These are phyloP conservation scores for Typhlomys cinereus DNA, from an alignment of 2,113 vertebrate genomes.

Conservation along the genomic window DNA sequence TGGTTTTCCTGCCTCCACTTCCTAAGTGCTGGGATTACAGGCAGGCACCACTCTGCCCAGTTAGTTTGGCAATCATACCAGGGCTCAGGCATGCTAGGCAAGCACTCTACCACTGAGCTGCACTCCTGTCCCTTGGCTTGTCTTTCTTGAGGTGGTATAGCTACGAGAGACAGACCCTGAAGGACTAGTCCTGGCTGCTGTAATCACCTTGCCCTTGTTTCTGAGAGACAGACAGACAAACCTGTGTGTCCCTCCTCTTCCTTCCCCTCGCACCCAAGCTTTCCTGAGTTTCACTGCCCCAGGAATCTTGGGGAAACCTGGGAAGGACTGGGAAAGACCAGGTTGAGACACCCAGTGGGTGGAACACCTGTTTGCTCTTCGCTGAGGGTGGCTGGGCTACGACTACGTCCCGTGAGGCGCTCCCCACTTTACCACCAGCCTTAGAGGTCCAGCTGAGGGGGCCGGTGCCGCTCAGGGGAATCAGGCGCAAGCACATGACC, in stretches of 20 bases:
- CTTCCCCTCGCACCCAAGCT: not conserved
- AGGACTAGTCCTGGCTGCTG: not conserved
- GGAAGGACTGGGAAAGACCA: not conserved
- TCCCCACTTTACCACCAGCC: not conserved
- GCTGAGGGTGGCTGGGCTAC: rapidly evolving
- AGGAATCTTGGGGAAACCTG: not conserved
- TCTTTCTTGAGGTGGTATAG: not conserved
- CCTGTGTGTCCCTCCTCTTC: too few relatives aligned
- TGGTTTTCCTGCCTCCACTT: not conserved
- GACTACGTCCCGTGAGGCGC: not conserved
- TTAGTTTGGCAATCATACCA: not conserved
- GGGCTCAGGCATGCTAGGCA: not conserved
- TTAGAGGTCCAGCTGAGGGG: not conserved
- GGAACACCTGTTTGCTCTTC: not conserved
- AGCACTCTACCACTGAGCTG: not conserved
- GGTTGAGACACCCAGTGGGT: not conserved
- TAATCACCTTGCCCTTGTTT: not conserved
- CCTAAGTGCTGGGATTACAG: not conserved
- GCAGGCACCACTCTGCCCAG: not conserved
- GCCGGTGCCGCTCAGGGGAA: not conserved
- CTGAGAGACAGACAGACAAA: not conserved
- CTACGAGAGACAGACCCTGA: not conserved
- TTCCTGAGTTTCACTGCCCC: not conserved
- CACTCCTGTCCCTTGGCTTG: not conserved
- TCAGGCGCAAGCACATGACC: not conserved